phyloP scores from a whole-genome alignment of 1,140 invertebrate genomes.

The Eupeodes corollae region DNA sequence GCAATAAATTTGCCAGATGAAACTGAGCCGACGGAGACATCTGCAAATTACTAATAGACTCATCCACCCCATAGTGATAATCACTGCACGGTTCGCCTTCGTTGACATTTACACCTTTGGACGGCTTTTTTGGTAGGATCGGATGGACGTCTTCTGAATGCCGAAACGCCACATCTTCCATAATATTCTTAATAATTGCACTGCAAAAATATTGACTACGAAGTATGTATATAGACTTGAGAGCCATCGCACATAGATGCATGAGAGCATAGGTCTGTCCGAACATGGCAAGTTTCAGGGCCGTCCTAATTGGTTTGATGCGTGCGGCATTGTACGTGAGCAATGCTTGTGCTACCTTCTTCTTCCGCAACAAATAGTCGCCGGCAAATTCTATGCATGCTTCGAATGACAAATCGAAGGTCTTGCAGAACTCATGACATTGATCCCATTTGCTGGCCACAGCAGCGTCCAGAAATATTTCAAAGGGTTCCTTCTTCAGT shows the following conservation, averaged over 20 bases:
- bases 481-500: conserved; percentile 53
- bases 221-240: conserved; percentile 29
- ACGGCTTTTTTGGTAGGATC: conserved; percentile 16
- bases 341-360: conserved; percentile 53
- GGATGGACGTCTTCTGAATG: conserved; percentile 30
- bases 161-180: conserved; percentile 23
- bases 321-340: conserved; percentile 61
- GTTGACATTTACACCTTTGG: conserved; percentile 8
- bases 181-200: conserved; percentile 20
- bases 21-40: conserved; percentile 37
- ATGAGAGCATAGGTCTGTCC: conserved; percentile 59
- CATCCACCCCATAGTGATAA: conserved; percentile 30
- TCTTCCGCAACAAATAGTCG: conserved; percentile 52
- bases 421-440: conserved; percentile 36
- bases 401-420: conserved; percentile 55
- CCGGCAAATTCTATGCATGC: conserved; percentile 60
- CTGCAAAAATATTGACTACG: conserved; percentile 23
- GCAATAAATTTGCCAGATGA: conserved; percentile 34
- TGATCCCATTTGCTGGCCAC: conserved; percentile 23
- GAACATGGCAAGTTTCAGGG: conserved; percentile 59
- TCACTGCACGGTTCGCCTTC: conserved; percentile 24
- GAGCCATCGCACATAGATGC: conserved; percentile 34
- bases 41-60: conserved; percentile 29
- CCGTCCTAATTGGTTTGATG: conserved; percentile 55
- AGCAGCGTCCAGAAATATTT: conserved; percentile 50